phyloP scores from a whole-genome alignment of 2,888 invertebrate species.

The Biston stratarius region DNA sequence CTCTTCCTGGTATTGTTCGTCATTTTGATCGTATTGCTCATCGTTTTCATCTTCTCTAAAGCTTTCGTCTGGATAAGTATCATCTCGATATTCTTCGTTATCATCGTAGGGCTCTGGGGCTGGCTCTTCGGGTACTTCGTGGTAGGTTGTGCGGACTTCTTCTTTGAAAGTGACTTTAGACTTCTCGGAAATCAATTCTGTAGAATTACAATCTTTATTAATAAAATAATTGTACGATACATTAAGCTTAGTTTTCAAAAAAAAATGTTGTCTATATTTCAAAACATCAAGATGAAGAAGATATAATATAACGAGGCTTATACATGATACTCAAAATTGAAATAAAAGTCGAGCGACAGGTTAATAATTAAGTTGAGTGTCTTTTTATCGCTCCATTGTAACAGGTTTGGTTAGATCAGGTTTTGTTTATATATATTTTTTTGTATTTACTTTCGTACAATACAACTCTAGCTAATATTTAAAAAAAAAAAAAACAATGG shows the following conservation, averaged over 20 bases:
- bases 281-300: too few relatives aligned
- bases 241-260: too few relatives aligned
- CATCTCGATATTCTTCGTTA: conserved; percentile 66
- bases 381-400: too few relatives aligned
- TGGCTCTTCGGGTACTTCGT: conserved; percentile 76
- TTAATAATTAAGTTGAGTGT: too few relatives aligned
- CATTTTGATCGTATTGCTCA: conserved; percentile 62
- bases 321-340: too few relatives aligned
- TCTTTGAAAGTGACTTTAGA: conserved; percentile 78
- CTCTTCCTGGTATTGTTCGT: conserved; percentile 76
- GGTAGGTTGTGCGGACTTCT: conserved; percentile 70
- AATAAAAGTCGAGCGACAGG: too few relatives aligned
- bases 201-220: conserved; percentile 23
- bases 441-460: too few relatives aligned
- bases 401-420: too few relatives aligned
- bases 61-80: conserved; percentile 62
- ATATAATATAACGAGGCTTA: too few relatives aligned
- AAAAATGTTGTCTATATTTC: too few relatives aligned
- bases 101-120: conserved; percentile 70
- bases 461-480: neutral
- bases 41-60: conserved; percentile 70
- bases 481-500: conserved; percentile 9
- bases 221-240: neutral
- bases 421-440: too few relatives aligned
- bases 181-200: conserved; percentile 73